Base-by-base conservation (phyloP, 2,888 invertebrate species). In the Cataglyphis albicans region DNA sequence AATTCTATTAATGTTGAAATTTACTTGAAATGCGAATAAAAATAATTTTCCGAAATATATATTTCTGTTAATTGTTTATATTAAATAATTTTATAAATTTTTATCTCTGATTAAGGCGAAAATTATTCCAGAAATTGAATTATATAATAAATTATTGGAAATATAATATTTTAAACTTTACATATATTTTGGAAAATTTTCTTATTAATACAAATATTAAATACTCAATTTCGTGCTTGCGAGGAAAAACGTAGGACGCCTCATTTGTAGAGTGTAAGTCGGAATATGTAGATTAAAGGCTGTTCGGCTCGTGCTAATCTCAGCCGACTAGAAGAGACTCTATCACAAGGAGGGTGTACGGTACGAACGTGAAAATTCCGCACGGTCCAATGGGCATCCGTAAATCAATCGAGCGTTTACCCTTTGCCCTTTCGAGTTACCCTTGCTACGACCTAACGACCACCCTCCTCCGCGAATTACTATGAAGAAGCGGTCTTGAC, bases 361-460 rank as follows among this genome's bases (percentile, higher is more conserved):
- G 70, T 75, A 76, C 82, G 84, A 81, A 87, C 70, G 86, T 86
- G 82, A 87, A 87, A 87, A 88, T 88, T 87, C 82, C 78, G 41
- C 78, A 84, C 82, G 84, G 82, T 82, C 82, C 85, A 75, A 83
- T 85, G 85, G 80, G 80, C 84, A 84, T 87, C 83, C 90, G 89
- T 91, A 91, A 91, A 89, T 91, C 91, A 91, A 91, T 91, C 89
- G 89, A 86, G 86, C 86, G 88, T 91, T 91, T 90, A 89, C 89
- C 88, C 89, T 91, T 90, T 88, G 87, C 89, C 88, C 78, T 86
- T 87, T 86, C 88, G 86, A 89, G 88, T 38, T 25, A 70, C 90
- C 90, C 89, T 91, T 64, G 18, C 48, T 81, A 68, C 74, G 84
- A 84, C 48, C 80, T 74, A 86, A 81, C 86, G 82, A 74, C n/a